These are phyloP conservation scores for Ctenosaura bakeri DNA, from an alignment of 2,797 vertebrate genomes.

Conservation along the genomic window DNA sequence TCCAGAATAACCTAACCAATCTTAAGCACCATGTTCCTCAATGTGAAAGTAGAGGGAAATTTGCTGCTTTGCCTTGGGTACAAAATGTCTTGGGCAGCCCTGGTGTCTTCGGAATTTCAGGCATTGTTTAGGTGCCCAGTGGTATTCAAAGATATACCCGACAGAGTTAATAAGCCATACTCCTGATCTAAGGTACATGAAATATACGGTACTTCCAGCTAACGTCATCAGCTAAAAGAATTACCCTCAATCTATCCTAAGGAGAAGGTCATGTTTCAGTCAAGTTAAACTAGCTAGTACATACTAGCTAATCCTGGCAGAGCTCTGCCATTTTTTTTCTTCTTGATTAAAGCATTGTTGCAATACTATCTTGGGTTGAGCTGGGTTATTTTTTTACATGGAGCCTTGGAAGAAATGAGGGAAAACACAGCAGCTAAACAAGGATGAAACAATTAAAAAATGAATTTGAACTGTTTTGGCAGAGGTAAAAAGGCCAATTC, in stretches of 20 bases:
- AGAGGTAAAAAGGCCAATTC: neutral
- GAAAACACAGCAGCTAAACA: neutral
- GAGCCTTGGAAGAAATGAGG: neutral
- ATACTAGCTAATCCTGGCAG: conserved; percentile 3
- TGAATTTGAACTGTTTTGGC: neutral
- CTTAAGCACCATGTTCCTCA: neutral
- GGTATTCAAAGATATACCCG: neutral
- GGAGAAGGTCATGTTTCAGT: conserved; percentile 9
- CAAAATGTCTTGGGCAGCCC: neutral
- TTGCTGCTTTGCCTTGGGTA: neutral
- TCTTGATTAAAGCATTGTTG: conserved; percentile 29
- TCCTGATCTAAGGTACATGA: neutral
- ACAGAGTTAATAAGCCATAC: neutral
- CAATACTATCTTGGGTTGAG: neutral
- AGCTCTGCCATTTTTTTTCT: conserved; percentile 8
- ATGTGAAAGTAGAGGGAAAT: neutral
- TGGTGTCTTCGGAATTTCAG: neutral
- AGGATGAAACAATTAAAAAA: conserved; percentile 4
- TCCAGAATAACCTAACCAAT: neutral
- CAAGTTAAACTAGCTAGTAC: conserved; percentile 3
- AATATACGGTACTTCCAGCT: neutral
- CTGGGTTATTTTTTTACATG: neutral
- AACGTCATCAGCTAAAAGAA: conserved; percentile 15
- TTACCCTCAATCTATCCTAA: conserved; percentile 15
- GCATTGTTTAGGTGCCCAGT: neutral